Conservation (phyloP, 2,888 invertebrate species). For the Allacma fusca region DNA sequence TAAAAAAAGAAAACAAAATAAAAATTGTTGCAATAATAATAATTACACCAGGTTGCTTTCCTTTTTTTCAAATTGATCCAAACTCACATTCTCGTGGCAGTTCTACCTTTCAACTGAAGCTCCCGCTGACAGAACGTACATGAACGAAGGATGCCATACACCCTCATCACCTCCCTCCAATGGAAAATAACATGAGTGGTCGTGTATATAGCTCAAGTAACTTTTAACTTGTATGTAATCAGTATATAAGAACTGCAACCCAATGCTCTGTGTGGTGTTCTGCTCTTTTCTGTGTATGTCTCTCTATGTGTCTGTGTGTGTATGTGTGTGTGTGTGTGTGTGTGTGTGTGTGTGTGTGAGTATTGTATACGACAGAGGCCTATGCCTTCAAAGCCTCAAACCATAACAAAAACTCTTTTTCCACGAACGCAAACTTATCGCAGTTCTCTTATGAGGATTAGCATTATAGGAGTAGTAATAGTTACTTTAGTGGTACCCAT, state of each 20-base stretch:
- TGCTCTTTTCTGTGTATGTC: no score
- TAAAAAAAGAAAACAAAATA: background rate
- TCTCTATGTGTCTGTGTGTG: no score
- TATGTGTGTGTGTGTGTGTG: no score
- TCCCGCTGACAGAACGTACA: background rate
- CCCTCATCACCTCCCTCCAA: constrained; percentile 5
- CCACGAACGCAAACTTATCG: background rate
- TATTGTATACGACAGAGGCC: no score
- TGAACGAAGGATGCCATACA: background rate
- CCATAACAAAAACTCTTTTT: background rate
- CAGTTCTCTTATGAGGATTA: background rate
- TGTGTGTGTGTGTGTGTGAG: no score
- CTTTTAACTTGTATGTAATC: no score
- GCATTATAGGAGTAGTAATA: no score
- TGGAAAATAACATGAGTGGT: background rate
- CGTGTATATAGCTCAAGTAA: no score
- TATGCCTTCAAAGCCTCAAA: constrained; percentile 4
- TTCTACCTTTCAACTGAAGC: constrained; percentile 34
- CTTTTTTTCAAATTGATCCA: background rate
- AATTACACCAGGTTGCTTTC: background rate
- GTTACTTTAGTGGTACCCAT: no score
- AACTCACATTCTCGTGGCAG: constrained; percentile 24
- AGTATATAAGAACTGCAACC: no score
- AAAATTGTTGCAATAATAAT: background rate
- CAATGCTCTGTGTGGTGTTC: no score